These are phyloP conservation scores for Ophion ventricosus DNA, from an alignment of 2,888 invertebrate species.

Conservation along the genomic window DNA sequence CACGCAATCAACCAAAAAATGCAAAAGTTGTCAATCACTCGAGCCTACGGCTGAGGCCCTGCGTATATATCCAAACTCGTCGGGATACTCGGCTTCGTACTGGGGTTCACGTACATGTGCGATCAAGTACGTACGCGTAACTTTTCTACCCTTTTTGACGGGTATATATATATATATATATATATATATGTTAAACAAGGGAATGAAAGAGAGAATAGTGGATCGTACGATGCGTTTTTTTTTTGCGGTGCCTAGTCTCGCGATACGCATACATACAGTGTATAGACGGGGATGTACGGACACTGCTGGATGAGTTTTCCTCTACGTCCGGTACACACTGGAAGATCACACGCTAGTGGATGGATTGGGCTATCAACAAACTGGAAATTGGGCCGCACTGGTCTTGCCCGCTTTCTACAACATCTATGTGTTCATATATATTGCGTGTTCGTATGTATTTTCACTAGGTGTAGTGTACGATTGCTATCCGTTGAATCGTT, in stretches of 20 bases:
- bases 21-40: conserved; percentile 63
- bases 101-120: conserved; percentile 9
- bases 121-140: conserved; percentile 27
- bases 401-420: conserved; percentile 49
- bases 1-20: conserved; percentile 65
- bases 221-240: conserved; percentile 10
- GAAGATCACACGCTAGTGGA: conserved; percentile 48
- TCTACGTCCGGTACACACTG: conserved; percentile 33
- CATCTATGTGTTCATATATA: conserved; percentile 1
- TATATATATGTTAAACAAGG: conserved; percentile 19
- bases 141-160: conserved; percentile 50
- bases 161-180: conserved; percentile 21
- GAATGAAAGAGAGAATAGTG: conserved; percentile 46
- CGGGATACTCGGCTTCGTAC: conserved; percentile 12
- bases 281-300: conserved; percentile 12
- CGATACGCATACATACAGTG: background rate
- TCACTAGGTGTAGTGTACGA: conserved; percentile 21
- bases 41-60: conserved; percentile 12
- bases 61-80: conserved; percentile 19
- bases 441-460: conserved; percentile 11
- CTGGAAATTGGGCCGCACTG: conserved; percentile 64
- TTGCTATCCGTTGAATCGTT: conserved; percentile 58
- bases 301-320: conserved; percentile 54
- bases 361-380: conserved; percentile 66
- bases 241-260: background rate